Base-by-base conservation (phyloP, 2,888 invertebrate genomes). In the Pandemis heparana region DNA sequence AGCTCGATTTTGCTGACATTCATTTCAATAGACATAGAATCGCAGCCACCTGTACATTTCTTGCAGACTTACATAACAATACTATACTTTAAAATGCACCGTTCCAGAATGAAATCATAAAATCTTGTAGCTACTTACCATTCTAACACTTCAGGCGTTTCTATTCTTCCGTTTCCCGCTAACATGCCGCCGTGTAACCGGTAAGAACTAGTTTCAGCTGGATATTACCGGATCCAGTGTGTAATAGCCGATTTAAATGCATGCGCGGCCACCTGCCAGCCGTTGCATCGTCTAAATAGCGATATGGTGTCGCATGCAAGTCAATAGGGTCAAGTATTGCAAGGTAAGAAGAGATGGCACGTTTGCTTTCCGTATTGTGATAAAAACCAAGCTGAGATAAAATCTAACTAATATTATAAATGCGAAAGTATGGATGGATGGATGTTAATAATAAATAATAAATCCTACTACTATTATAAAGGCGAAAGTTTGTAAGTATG, bases 211-310 rank as follows among this genome's bases (percentile, higher is more conserved):
- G 73, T 64, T 53, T n/a, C 39, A 61, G 16, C 67, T 46, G 56
- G 62, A 41, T 65, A 72, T 66, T 62, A 73, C 72, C 70, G 72
- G 65, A 43, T 66, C 46, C 53, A 46, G 74, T 62, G 61, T 16
- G 75, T 76, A 76, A 72, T 75, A 70, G 64, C 53, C 76, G 51
- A 76, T 76, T 76, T 76, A 76, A 76, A 76, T 75, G 77, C 77
- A 77, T 76, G 63, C 76, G 62, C 63, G 63, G 43, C 39, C 32
- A 63, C 5, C 72, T 61, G 68, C 73, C 69, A 61, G 73, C 65
- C 66, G 62, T 62, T 59, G 73, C 70, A 72, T 48, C 68, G 53
- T 66, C 69, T 72, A 66, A 69, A 68, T 68, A 68, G 72, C 68
- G 46, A 59, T 67, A 46, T 69, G 68, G 73, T 41, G 51, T 60